phyloP scores from a whole-genome alignment of 2,888 invertebrate species.

The Acronicta leporina region DNA sequence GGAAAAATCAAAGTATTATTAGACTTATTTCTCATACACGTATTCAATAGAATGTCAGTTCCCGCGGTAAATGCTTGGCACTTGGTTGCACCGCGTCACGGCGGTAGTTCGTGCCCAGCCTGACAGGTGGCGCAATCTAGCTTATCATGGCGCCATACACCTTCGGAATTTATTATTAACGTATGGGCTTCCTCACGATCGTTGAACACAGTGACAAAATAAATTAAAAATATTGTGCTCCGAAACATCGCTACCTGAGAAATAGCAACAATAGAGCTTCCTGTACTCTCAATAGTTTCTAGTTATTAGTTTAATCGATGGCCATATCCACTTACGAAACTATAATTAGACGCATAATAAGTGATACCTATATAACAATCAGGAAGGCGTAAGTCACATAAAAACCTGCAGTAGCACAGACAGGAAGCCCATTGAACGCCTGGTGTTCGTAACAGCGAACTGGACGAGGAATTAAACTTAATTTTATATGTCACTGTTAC shows the following conservation, averaged over 20 bases:
- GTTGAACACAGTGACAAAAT: conserved; percentile 24
- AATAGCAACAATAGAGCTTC: conserved; percentile 20
- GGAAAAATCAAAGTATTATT: conserved; percentile 40
- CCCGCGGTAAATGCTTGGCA: conserved; percentile 48
- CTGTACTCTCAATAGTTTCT: conserved; percentile 29
- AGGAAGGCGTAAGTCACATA: conserved; percentile 50
- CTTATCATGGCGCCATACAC: conserved; percentile 54
- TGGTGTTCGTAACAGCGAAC: conserved; percentile 32
- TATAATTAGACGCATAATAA: conserved; percentile 46
- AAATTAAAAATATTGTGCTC: conserved; percentile 8
- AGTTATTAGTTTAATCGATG: conserved; percentile 32
- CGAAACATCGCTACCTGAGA: conserved; percentile 9
- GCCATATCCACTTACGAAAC: conserved; percentile 47
- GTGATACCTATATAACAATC: conserved; percentile 45
- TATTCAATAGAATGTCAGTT: conserved; percentile 51
- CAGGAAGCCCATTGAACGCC: conserved; percentile 48
- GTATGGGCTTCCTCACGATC: conserved; percentile 52
- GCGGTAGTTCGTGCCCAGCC: conserved; percentile 48
- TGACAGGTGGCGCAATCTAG: conserved; percentile 57
- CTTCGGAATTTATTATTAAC: conserved; percentile 55
- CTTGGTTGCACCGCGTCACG: conserved; percentile 45
- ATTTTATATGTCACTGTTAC: conserved; percentile 41
- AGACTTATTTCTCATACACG: conserved; percentile 43
- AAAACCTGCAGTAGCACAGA: conserved; percentile 40
- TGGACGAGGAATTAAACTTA: conserved; percentile 36